A percentile compares a stretch with the other conserved stretches of the same genome.
Evolutionary conservation across 35 echinoderm and acorn worm genomes (phyloP).

Genomic region (Holothuria glaberrima): DNA sequence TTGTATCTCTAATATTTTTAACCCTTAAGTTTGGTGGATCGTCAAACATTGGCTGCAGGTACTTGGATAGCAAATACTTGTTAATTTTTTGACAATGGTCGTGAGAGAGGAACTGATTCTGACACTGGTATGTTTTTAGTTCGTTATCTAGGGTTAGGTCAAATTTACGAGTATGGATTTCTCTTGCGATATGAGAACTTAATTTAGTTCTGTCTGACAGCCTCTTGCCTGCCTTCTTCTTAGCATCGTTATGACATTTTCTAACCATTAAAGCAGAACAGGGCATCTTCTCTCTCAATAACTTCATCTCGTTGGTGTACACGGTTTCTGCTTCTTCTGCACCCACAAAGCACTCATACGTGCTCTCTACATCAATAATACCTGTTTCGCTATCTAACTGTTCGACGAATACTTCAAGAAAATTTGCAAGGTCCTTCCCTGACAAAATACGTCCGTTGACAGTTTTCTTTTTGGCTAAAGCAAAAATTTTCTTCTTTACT

Average conservation of each 20-base stretch:
- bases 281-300: not conserved
- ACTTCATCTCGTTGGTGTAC: constrained; percentile 19
- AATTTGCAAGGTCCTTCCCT: not conserved
- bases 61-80: too few relatives aligned
- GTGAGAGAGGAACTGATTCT: too few relatives aligned
- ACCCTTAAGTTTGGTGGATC: too few relatives aligned
- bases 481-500: not conserved
- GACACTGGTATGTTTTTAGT: too few relatives aligned
- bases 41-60: too few relatives aligned
- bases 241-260: not conserved
- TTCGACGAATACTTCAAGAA: constrained; percentile 17
- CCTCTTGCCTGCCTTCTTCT: constrained; percentile 11
- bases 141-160: too few relatives aligned
- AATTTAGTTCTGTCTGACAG: too few relatives aligned
- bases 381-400: not conserved
- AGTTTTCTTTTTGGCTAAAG: too few relatives aligned
- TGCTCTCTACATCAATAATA: constrained; percentile 16
- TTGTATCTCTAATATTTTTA: too few relatives aligned
- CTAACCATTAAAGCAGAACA: not conserved
- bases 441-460: not conserved
- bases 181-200: too few relatives aligned
- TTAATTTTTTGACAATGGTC: too few relatives aligned
- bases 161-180: too few relatives aligned
- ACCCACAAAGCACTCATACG: not conserved
- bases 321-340: not conserved